Conservation (phyloP, 2,797 vertebrate genomes). For the Phyllotis vaccarum region DNA sequence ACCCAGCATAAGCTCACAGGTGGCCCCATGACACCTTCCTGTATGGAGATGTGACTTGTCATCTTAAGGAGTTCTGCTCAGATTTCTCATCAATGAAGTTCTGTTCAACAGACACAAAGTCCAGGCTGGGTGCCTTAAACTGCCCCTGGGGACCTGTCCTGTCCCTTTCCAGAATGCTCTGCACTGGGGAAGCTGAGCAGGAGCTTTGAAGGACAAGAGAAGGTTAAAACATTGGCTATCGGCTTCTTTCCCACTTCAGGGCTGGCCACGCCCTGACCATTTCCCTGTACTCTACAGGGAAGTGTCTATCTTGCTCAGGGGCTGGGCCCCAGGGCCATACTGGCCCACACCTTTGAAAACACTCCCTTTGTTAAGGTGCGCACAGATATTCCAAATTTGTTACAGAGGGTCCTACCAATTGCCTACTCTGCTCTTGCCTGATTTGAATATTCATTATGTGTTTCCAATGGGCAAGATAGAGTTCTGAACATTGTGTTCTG, state of each 20-base stretch:
- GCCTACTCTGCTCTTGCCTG: background rate
- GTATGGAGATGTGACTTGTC: background rate
- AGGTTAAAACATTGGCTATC: background rate
- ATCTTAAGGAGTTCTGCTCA: background rate
- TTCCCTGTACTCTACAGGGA: background rate
- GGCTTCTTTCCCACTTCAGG: background rate
- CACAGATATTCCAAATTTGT: background rate
- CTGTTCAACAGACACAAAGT: background rate
- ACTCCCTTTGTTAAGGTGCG: background rate
- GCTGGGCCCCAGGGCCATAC: no score
- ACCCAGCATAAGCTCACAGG: background rate
- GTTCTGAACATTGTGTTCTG: background rate
- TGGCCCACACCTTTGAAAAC: background rate
- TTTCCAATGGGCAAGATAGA: background rate
- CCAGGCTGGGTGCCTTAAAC: background rate
- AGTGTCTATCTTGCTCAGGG: background rate
- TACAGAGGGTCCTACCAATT: background rate
- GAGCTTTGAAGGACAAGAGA: background rate
- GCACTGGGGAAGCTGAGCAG: background rate
- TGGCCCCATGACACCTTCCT: background rate
- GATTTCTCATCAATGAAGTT: background rate
- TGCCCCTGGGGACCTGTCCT: background rate
- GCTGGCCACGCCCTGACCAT: background rate
- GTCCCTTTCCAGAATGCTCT: background rate
- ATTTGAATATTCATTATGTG: background rate